Evolutionary conservation across 37 sponge, comb jelly and placozoan species (phyloP), one percentile per base, ranked within the genome.

Genomic region (Tethya wilhelma): DNA sequence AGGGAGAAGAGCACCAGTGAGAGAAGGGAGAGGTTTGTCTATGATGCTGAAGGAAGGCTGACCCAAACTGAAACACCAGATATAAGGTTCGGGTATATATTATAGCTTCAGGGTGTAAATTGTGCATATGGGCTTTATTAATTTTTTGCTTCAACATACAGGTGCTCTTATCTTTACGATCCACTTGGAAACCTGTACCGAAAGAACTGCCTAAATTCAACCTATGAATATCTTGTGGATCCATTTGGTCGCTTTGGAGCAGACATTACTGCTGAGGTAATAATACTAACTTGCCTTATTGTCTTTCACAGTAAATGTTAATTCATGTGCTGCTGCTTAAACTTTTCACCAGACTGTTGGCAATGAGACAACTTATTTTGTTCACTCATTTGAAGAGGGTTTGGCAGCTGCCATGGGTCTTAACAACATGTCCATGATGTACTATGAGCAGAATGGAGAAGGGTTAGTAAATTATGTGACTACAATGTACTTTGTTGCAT

Each of bases 171-270:
- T 42, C 29, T 28, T 19, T 80, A 80, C 42, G 71, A 69, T 80
- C 59, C 81, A 37, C 26, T 80, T 30, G 81, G 81, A 29, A 80
- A 70, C 26, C 46, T 80, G 41, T 80, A 58, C 59, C 46, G 36
- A 29, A 80, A 80, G 33, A 58, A 57, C 28, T 80, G 81, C 37
- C 59, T 71, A 41, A 62, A 80, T 38, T 69, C 41, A 4, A n/a
- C 62, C 25, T 69, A 26, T 55, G 40, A 31, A 9, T 80, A 80
- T 34, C 58, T 80, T 19, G 42, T 80, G 9, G 81, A 80, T 37
- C 81, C 81, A 33, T 70, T 70, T 56, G 81, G 81, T 19, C 45
- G 33, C 2, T 70, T n/a, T 70, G 81, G 81, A 70, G 41, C 70
- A 39, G 81, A 80, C 23, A 58, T 80, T 0, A 57, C 70, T 69